phyloP scores from a whole-genome alignment of 1,140 invertebrate species.

The Nephotettix cincticeps region DNA sequence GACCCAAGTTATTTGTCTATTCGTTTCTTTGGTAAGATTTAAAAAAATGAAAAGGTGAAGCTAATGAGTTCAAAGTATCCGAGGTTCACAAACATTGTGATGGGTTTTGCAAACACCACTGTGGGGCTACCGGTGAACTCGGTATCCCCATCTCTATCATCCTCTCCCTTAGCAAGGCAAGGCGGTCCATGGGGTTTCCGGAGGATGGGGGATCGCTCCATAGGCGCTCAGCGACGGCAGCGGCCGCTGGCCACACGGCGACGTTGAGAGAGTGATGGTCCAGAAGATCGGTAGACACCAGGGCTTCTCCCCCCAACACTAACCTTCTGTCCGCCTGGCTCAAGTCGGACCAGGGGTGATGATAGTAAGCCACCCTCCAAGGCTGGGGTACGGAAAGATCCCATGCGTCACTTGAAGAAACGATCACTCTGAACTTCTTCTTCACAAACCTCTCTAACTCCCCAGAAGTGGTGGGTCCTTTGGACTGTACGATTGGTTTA shows the following conservation, averaged over 20 bases:
- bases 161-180: slow-evolving; percentile 66
- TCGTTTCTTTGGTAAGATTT: too few relatives aligned
- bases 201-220: slow-evolving; percentile 66
- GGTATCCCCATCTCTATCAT: slow-evolving; percentile 63
- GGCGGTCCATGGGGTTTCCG: slow-evolving; percentile 62
- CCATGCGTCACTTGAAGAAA: slow-evolving; percentile 83
- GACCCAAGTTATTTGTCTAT: too few relatives aligned
- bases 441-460: slow-evolving; percentile 49
- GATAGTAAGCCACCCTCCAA: slow-evolving; percentile 82
- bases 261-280: slow-evolving; percentile 26
- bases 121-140: slow-evolving; percentile 70
- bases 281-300: slow-evolving; percentile 76
- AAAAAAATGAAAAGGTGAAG: too few relatives aligned
- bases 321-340: slow-evolving; percentile 44
- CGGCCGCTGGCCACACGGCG: slow-evolving; percentile 73
- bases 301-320: slow-evolving; percentile 68
- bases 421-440: slow-evolving; percentile 70
- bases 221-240: slow-evolving; percentile 75
- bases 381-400: slow-evolving; percentile 78
- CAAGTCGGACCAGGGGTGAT: slow-evolving; percentile 66
- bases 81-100: slow-evolving; percentile 60
- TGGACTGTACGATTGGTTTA: not conserved
- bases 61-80: too few relatives aligned
- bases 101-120: slow-evolving; percentile 80
- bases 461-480: not conserved